Percentiles rank a stretch among this genome's conserved stretches.
phyloP scores from a whole-genome alignment of 2,797 vertebrate species.

The Trachurus trachurus region DNA sequence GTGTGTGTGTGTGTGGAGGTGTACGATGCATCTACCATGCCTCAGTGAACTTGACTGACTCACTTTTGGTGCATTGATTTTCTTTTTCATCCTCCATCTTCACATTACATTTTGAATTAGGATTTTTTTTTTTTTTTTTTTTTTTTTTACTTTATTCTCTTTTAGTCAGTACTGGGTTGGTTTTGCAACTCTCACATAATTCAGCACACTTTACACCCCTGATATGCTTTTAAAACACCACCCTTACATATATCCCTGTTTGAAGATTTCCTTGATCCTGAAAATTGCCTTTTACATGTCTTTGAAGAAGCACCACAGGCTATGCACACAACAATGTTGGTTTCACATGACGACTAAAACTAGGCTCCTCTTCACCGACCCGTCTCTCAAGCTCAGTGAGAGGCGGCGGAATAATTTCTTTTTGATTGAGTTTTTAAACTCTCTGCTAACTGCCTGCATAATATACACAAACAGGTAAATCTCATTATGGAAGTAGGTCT shows the following conservation, averaged over 20 bases:
- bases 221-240: constrained; percentile 5
- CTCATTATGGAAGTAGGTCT: not conserved
- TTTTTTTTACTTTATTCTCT: too few relatives aligned
- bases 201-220: not conserved
- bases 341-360: constrained; percentile 18
- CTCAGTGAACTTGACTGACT: constrained; percentile 31
- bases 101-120: not conserved
- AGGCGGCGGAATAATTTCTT: not conserved
- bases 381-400: not conserved
- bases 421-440: not conserved
- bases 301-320: constrained; percentile 30
- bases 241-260: not conserved
- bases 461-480: not conserved
- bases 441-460: not conserved
- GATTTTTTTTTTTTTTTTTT: not conserved
- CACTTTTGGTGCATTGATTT: constrained; percentile 28
- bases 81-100: constrained; percentile 12
- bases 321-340: constrained; percentile 1
- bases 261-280: constrained; percentile 15
- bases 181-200: not conserved
- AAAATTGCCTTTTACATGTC: constrained; percentile 7
- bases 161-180: not conserved
- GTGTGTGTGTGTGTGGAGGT: not conserved
- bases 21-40: constrained; percentile 1
- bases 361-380: not conserved